Evolutionary conservation across 2,797 vertebrate species (phyloP), one percentile per base, ranked within the genome.

Genomic region (Garrulus glandarius): DNA sequence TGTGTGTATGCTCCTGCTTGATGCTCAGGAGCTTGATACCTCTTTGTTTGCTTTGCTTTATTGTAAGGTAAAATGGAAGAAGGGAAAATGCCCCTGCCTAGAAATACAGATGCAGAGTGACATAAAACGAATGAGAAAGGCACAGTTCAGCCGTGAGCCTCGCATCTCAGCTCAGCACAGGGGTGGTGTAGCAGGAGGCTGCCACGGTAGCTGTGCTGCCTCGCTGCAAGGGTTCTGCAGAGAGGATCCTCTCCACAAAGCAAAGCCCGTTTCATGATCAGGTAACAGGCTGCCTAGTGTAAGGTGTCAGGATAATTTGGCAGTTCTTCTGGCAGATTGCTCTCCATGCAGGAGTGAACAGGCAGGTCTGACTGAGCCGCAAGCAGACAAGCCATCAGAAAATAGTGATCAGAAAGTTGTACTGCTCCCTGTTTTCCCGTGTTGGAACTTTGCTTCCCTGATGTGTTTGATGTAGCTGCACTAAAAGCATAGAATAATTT

Each of bases 1-100:
- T 6, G 60, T 9, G 17, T 43, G 80, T 37, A n/a, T 83, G 60
- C 89, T 92, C 49, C 47, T 61, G n/a, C 65, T 63, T 50, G 81
- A 67, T 72, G 87, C 30, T 47, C 46, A 50, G 70, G 61, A 87
- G n/a, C 68, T 91, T 16, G 70, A 27, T 67, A 69, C 16, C 57
- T 63, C 91, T 94, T 95, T 96, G 90, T 96, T 75, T 88, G 46
- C 24, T 80, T 84, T 65, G 87, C 71, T 39, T 49, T 59, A 72
- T 17, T 84, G 49, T 43, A 79, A 85, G 83, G 65, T 63, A 63
- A 86, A 92, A 77, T 11, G 56, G 70, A 87, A 82, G 92, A 79
- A 57, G 63, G 27, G 43, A 70, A 84, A 87, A 79, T 55, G 78
- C 20, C 20, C 18, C 68, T 36, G n/a, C 50, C 69, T 57, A 75